A percentile compares a stretch with the other conserved stretches of the same genome.
phyloP scores from a whole-genome alignment of 2,113 vertebrate genomes.

The Otocyon megalotis region DNA sequence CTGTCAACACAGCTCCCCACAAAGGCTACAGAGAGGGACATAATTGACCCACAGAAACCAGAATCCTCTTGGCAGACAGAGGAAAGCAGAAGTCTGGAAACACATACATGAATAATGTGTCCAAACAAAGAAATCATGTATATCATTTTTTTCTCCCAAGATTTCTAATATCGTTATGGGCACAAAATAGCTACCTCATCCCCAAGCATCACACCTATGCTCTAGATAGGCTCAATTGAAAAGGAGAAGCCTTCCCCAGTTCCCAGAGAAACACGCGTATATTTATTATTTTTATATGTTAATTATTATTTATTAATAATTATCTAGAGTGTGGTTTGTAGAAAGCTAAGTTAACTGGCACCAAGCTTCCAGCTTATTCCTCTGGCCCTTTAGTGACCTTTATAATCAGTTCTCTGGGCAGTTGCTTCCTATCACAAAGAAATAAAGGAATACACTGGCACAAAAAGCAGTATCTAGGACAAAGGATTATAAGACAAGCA shows the following conservation, averaged over 20 bases:
- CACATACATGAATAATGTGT: neutral
- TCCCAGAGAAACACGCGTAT: neutral
- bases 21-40: neutral
- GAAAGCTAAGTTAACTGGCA: neutral
- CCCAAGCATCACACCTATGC: neutral
- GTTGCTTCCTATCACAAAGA: neutral
- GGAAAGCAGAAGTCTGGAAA: neutral
- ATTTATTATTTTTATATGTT: neutral
- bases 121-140: neutral
- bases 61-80: neutral
- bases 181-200: neutral
- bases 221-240: neutral
- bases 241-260: neutral
- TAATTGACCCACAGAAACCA: neutral
- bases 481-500: neutral
- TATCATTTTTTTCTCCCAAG: neutral
- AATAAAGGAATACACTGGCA: neutral
- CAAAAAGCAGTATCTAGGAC: neutral
- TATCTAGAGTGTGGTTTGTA: neutral
- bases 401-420: neutral
- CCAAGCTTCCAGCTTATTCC: neutral
- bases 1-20: neutral
- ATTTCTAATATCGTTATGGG: neutral
- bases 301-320: neutral
- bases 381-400: neutral